These are phyloP conservation scores for Carcharodon carcharias DNA, from an alignment of 2,797 vertebrate species.

Conservation along the genomic window DNA sequence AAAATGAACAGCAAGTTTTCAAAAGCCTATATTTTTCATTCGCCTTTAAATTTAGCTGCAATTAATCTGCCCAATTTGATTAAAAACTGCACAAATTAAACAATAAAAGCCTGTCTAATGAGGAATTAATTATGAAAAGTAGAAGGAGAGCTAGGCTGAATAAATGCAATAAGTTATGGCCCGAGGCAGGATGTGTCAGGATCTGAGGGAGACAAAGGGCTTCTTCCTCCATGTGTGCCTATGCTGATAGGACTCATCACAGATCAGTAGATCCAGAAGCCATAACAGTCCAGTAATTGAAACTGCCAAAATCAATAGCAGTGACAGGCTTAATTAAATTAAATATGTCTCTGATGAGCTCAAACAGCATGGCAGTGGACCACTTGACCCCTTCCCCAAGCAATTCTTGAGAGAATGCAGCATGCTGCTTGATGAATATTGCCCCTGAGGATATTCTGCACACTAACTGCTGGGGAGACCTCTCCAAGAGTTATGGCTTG, in stretches of 20 bases:
- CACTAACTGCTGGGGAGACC: conserved; percentile 49
- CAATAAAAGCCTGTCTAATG: conserved; percentile 99
- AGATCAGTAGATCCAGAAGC: conserved; percentile 96
- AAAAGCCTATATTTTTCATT: conserved; percentile 88
- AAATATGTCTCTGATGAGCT: conserved; percentile 83
- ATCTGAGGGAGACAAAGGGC: conserved; percentile 85
- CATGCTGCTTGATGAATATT: conserved; percentile 61
- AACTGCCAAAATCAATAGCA: conserved; percentile 97
- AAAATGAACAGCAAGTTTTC: conserved; percentile 76
- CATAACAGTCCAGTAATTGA: conserved; percentile 86
- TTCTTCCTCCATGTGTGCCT: conserved; percentile 80
- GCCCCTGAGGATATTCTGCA: conserved; percentile 60
- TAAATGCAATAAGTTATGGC: conserved; percentile 78
- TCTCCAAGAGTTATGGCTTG: conserved; percentile 46
- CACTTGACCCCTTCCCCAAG: conserved; percentile 64
- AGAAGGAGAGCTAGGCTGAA: conserved; percentile 72
- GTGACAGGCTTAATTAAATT: conserved; percentile 99
- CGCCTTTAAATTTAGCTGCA: conserved; percentile 81
- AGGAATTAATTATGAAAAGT: conserved; percentile 98
- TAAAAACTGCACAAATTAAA: conserved; percentile 99
- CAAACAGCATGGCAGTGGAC: conserved; percentile 57
- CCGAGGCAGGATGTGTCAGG: conserved; percentile 71
- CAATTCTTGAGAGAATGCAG: conserved; percentile 56
- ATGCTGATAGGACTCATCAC: conserved; percentile 93
- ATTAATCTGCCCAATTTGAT: conserved; percentile 99